phyloP scores from a whole-genome alignment of 2,888 invertebrate genomes.

The Xylota sylvarum region DNA sequence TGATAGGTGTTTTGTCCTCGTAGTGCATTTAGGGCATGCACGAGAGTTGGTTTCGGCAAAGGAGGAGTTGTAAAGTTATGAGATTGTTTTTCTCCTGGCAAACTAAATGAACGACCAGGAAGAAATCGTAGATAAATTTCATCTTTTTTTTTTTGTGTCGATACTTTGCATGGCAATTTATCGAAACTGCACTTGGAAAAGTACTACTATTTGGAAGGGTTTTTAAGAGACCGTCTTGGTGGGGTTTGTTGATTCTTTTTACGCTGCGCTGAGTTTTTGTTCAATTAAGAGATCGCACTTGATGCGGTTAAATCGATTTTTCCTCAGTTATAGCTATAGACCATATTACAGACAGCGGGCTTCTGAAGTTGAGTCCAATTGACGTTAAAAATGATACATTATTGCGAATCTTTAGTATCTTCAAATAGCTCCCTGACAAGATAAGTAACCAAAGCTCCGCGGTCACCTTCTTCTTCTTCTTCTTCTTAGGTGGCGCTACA shows the following conservation, averaged over 20 bases:
- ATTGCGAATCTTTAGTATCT: too few relatives aligned
- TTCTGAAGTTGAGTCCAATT: too few relatives aligned
- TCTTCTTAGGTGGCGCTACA: too few relatives aligned
- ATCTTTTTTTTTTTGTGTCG: not conserved
- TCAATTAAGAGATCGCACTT: too few relatives aligned
- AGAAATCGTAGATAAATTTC: slow-evolving; percentile 2
- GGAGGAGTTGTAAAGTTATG: slow-evolving; percentile 45
- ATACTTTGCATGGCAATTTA: slow-evolving; percentile 27
- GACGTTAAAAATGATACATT: too few relatives aligned
- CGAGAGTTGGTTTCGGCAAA: not conserved
- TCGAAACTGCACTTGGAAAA: slow-evolving; percentile 29
- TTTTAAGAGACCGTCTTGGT: not conserved
- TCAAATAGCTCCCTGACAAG: too few relatives aligned
- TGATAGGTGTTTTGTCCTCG: slow-evolving; percentile 49
- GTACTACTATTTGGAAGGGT: slow-evolving; percentile 10
- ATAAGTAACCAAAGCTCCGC: too few relatives aligned
- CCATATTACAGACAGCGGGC: too few relatives aligned
- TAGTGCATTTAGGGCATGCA: slow-evolving; percentile 36
- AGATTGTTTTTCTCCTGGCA: slow-evolving; percentile 51
- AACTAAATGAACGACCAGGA: slow-evolving; percentile 45
- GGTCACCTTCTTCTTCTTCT: too few relatives aligned
- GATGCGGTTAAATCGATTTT: too few relatives aligned
- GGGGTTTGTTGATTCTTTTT: not conserved
- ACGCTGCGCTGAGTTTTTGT: too few relatives aligned
- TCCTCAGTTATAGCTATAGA: too few relatives aligned